A percentile compares a stretch with the other conserved stretches of the same genome.
Evolutionary conservation across 1,140 invertebrate genomes (phyloP).

Genomic region (Sycophaga agraensis): DNA sequence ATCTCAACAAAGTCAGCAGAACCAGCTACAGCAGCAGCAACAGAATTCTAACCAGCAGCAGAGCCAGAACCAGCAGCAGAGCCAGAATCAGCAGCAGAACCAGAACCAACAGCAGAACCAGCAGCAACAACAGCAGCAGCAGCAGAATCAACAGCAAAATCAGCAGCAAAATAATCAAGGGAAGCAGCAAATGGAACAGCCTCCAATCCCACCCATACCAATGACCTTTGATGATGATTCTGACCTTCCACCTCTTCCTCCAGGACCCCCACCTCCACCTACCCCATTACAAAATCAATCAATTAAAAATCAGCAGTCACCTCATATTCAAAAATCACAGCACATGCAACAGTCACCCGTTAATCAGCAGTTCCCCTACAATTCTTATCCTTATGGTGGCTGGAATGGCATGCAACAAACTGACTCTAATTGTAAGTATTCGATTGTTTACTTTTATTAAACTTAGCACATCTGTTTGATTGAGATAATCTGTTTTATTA

Average conservation of each 20-base stretch:
- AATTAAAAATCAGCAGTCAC: constrained; percentile 44
- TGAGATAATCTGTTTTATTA: no score
- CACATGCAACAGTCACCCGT: constrained; percentile 44
- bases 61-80: constrained; percentile 39
- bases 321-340: constrained; percentile 45
- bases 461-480: no score
- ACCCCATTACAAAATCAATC: constrained; percentile 53
- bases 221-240: constrained; percentile 53
- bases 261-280: constrained; percentile 55
- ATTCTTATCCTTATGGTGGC: constrained; percentile 42
- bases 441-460: no score
- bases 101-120: constrained; percentile 43
- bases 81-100: constrained; percentile 44
- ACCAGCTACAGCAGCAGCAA: constrained; percentile 36
- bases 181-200: constrained; percentile 44
- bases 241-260: constrained; percentile 54
- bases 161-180: constrained; percentile 43
- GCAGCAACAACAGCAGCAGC: constrained; percentile 37
- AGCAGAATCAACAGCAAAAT: constrained; percentile 37
- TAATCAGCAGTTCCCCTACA: constrained; percentile 47
- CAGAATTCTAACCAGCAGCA: constrained; percentile 36
- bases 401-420: constrained; percentile 49
- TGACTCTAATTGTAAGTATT: constrained; percentile 28
- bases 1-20: constrained; percentile 43
- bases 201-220: constrained; percentile 46